Percentiles rank a stretch among this genome's conserved stretches.
phyloP scores from a whole-genome alignment of 1,140 invertebrate species.

The Saccostrea glomerata region DNA sequence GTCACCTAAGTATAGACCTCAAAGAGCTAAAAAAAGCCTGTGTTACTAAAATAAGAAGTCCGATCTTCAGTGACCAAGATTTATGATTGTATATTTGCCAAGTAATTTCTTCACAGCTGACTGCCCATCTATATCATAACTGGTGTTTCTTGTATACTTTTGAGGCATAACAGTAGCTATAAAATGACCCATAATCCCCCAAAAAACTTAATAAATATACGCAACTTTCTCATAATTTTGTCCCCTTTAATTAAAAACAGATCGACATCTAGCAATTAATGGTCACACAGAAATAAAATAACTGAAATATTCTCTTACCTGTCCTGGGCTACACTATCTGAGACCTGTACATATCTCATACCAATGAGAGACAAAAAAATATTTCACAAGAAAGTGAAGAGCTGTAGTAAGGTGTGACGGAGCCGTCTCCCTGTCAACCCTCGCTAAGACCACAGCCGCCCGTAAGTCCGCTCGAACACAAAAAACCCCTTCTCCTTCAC shows the following conservation, averaged over 20 bases:
- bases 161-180: background rate
- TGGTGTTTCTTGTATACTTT: background rate
- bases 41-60: background rate
- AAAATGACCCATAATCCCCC: background rate
- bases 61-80: constrained; percentile 21
- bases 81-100: constrained; percentile 31
- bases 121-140: constrained; percentile 17
- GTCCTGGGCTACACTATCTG: background rate
- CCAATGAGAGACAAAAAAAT: background rate
- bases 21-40: background rate
- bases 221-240: no score
- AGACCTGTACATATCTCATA: constrained; percentile 22
- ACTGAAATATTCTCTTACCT: background rate
- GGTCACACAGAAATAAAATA: background rate
- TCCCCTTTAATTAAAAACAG: no score
- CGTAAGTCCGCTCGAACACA: constrained; percentile 25
- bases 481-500: constrained; percentile 9
- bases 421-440: background rate
- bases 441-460: background rate
- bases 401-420: background rate
- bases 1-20: background rate
- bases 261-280: no score
- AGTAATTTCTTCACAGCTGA: constrained; percentile 28
- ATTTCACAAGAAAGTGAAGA: background rate
- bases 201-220: background rate